A percentile compares a stretch with the other conserved stretches of the same genome.
phyloP scores from a whole-genome alignment of 2,797 vertebrate genomes.

The Microtus californicus region DNA sequence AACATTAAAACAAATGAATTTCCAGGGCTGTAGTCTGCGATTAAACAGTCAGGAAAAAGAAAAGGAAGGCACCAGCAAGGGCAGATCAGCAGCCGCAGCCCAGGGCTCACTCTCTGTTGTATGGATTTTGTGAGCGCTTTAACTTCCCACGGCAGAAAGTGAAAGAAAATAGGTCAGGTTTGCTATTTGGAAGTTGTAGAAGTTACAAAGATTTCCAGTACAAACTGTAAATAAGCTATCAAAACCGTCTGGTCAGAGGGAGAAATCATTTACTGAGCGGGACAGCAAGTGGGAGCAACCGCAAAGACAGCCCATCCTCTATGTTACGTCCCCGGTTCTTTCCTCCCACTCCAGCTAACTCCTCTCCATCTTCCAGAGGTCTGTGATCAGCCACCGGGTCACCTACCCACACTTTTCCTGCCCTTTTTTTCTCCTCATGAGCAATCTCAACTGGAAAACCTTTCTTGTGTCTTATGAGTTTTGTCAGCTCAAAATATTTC shows the following conservation, averaged over 20 bases:
- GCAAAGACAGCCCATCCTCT: neutral
- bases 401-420: neutral
- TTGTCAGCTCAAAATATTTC: slow-evolving; percentile 25
- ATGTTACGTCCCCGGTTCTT: neutral
- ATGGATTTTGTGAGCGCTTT: neutral
- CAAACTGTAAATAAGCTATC: neutral
- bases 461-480: neutral
- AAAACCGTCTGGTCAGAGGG: neutral
- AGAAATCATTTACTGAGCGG: neutral
- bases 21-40: neutral
- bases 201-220: neutral
- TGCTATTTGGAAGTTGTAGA: slow-evolving; percentile 14
- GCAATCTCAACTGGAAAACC: neutral
- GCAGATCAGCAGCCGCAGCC: neutral
- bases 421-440: neutral
- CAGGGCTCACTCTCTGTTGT: neutral
- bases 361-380: neutral
- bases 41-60: neutral
- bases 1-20: slow-evolving; percentile 16
- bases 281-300: neutral
- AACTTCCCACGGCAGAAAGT: neutral
- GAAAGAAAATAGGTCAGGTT: neutral
- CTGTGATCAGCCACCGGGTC: neutral
- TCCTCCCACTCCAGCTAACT: neutral
- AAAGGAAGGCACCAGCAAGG: neutral